A percentile compares a stretch with the other conserved stretches of the same genome.
These are phyloP conservation scores for Pocota personata DNA, from an alignment of 2,888 invertebrate genomes.

Conservation along the genomic window DNA sequence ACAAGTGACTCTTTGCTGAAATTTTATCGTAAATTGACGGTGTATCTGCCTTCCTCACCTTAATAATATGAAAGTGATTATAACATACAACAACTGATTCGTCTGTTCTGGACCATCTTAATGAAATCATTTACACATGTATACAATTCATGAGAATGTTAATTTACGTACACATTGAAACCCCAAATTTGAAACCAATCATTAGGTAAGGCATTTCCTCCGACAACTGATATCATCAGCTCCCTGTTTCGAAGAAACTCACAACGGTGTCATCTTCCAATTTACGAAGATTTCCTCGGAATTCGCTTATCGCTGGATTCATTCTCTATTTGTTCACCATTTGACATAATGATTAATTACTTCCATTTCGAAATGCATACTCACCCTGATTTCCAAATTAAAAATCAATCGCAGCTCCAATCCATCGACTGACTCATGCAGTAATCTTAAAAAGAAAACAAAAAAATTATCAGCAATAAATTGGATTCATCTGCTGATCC, in stretches of 20 bases:
- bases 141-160: too few relatives aligned
- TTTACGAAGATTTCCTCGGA: slow-evolving; percentile 41
- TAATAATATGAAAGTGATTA: too few relatives aligned
- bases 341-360: slow-evolving; percentile 69
- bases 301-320: slow-evolving; percentile 48
- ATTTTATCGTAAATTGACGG: too few relatives aligned
- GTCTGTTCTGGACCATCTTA: too few relatives aligned
- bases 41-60: too few relatives aligned
- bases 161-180: not conserved
- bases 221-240: slow-evolving; percentile 47
- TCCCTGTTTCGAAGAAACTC: slow-evolving; percentile 47
- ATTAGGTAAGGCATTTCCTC: slow-evolving; percentile 24
- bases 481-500: slow-evolving; percentile 46
- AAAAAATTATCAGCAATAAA: slow-evolving; percentile 36
- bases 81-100: too few relatives aligned
- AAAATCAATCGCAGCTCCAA: slow-evolving; percentile 49
- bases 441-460: slow-evolving; percentile 6
- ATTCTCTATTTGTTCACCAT: slow-evolving; percentile 43
- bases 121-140: too few relatives aligned
- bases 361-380: slow-evolving; percentile 50
- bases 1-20: too few relatives aligned
- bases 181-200: not conserved
- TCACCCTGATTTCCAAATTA: slow-evolving; percentile 57
- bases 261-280: slow-evolving; percentile 41
- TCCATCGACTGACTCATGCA: slow-evolving; percentile 54